A percentile compares a stretch with the other conserved stretches of the same genome.
Evolutionary conservation across 2,797 vertebrate species (phyloP).

Genomic region (Arrhamphus sclerolepis): DNA sequence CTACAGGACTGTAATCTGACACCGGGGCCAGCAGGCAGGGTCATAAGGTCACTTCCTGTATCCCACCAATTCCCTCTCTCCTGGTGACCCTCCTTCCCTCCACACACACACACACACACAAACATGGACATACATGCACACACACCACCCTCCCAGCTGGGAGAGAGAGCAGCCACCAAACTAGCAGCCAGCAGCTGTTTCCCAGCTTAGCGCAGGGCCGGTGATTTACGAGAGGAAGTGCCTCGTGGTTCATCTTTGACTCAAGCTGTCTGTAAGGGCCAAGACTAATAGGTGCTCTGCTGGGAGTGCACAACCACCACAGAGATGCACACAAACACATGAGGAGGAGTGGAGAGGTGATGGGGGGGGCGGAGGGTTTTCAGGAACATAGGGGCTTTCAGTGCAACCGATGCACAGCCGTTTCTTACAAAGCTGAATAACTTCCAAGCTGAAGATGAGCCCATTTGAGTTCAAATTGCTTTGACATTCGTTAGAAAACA

Average conservation of each 20-base stretch:
- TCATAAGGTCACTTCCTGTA: constrained; percentile 96
- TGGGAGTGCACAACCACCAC: constrained; percentile 72
- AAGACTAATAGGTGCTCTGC: constrained; percentile 77
- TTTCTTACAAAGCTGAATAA: background rate
- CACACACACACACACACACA: background rate
- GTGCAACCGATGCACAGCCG: constrained; percentile 9
- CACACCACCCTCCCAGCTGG: constrained; percentile 40
- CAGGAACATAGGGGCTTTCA: constrained; percentile 21
- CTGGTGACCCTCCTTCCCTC: constrained; percentile 29
- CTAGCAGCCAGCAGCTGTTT: constrained; percentile 92
- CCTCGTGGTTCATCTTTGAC: constrained; percentile 81
- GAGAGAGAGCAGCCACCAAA: constrained; percentile 77
- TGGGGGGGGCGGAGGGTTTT: constrained; percentile 17
- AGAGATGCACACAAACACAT: constrained; percentile 70
- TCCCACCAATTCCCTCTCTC: constrained; percentile 60
- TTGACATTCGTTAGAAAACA: background rate
- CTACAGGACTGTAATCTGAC: constrained; percentile 82
- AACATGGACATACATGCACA: background rate
- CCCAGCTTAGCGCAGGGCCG: constrained; percentile 91
- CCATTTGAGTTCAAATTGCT: background rate
- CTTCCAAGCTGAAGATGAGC: constrained; percentile 1
- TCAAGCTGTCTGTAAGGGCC: constrained; percentile 75
- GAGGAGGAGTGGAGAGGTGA: constrained; percentile 23
- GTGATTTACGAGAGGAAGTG: constrained; percentile 89
- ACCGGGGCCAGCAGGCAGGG: constrained; percentile 92